Base-by-base conservation (phyloP, 2,113 vertebrate genomes). In the Gopherus flavomarginatus region DNA sequence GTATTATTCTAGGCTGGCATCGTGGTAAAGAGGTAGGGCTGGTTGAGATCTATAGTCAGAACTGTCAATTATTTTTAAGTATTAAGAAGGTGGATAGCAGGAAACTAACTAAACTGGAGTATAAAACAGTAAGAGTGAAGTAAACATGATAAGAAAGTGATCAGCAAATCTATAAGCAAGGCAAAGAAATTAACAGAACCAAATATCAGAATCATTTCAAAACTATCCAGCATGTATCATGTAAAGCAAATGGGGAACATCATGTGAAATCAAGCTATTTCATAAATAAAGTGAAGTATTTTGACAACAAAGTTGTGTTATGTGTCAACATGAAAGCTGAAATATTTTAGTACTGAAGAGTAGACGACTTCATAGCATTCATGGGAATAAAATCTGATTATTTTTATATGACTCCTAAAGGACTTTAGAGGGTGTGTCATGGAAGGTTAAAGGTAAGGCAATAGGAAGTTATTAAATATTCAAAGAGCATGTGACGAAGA, bases 381-480 rank as follows among this genome's bases (percentile, higher is more conserved):
- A 35, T 47, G 86, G 90, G 81, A 93, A 87, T 52, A 92, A 94
- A 93, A 94, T 65, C 27, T 81, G 44, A 89, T 93, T 8, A 21
- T 94, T 95, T 38, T 85, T 47, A 42, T 56, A 57, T 75, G 4
- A 96, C 11, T 44, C 24, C 54, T 90, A 53, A 92, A 86, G 0
- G 1, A 88, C 78, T 95, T 90, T 83, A 95, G 85, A 87, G 88
- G 77, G 44, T 83, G 86, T 86, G 56, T 75, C 47, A 78, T 1
- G 11, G 69, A 69, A 87, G 38, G 21, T 77, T 42, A 44, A 44
- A 77, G 11, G 38, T 75, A 53, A 62, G 72, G 89, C 72, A 96
- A 81, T 47, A 93, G 5, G 65, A 94, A 90, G 44, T 19, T 95
- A 96, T 95, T 95, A 97, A 69, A 91, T 97, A 97, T 75, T 93